phyloP scores from a whole-genome alignment of 2,888 invertebrate genomes.

The Hirtodrosophila trivittata region DNA sequence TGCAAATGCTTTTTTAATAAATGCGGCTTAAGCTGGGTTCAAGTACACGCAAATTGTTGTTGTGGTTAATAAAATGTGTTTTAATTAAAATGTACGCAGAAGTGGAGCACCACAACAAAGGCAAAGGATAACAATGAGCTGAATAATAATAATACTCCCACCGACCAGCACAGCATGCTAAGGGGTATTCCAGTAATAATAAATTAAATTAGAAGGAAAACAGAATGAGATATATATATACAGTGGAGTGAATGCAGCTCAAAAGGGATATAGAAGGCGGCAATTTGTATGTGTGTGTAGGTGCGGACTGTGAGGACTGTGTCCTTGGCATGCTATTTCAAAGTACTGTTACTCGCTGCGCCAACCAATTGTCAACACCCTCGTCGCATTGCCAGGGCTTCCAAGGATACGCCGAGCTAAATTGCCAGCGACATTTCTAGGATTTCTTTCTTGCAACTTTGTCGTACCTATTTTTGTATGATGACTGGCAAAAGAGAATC shows the following conservation, averaged over 20 bases:
- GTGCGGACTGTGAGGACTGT: slow-evolving; percentile 23
- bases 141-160: slow-evolving; percentile 3
- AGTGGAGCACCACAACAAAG: no score
- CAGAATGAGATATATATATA: slow-evolving; percentile 9
- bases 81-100: slow-evolving; percentile 24
- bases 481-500: slow-evolving; percentile 9
- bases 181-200: slow-evolving; percentile 41
- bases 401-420: slow-evolving; percentile 53
- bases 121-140: slow-evolving; percentile 11
- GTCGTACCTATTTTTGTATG: slow-evolving; percentile 47
- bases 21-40: slow-evolving; percentile 1
- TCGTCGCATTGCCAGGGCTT: slow-evolving; percentile 67
- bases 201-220: slow-evolving; percentile 42
- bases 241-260: slow-evolving; percentile 17
- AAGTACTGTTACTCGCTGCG: slow-evolving; percentile 62
- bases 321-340: slow-evolving; percentile 59
- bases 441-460: slow-evolving; percentile 49
- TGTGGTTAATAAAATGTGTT: slow-evolving; percentile 22
- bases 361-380: slow-evolving; percentile 46
- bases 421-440: slow-evolving; percentile 59
- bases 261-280: not conserved
- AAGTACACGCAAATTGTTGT: slow-evolving; percentile 7
- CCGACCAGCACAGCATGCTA: no score
- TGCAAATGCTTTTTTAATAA: slow-evolving; percentile 17
- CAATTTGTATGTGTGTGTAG: slow-evolving; percentile 1